Percentiles rank a stretch among this genome's conserved stretches.
Conservation (phyloP, 2,797 vertebrate species). For the Bradypodion ventrale region DNA sequence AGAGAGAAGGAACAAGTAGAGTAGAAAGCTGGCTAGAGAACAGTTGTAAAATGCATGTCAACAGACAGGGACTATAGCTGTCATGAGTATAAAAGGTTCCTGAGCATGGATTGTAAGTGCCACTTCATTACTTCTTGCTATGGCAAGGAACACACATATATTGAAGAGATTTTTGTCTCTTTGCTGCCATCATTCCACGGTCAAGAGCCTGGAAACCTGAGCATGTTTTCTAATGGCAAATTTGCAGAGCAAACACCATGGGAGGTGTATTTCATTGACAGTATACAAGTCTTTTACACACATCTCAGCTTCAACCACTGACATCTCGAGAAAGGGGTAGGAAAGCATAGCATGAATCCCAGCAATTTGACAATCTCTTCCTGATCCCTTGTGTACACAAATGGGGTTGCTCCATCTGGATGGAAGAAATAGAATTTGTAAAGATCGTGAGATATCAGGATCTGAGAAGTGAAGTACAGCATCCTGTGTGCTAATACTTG, state of each 20-base stretch:
- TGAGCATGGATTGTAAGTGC: conserved; percentile 25
- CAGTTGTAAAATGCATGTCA: conserved; percentile 64
- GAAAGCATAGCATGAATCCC: too few species aligned
- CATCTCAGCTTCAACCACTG: too few species aligned
- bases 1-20: conserved; percentile 29
- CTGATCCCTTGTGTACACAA: too few species aligned
- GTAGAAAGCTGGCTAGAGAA: conserved; percentile 56
- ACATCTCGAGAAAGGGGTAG: too few species aligned
- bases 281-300: too few species aligned
- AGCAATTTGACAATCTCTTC: too few species aligned
- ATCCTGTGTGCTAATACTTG: too few species aligned
- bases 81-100: conserved; percentile 49
- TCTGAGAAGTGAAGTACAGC: too few species aligned
- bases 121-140: conserved; percentile 5
- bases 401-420: too few species aligned
- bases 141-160: background rate
- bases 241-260: background rate
- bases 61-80: conserved; percentile 70
- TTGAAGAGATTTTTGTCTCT: background rate
- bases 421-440: too few species aligned
- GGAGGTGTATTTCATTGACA: too few species aligned
- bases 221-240: accelerated
- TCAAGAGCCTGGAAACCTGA: background rate
- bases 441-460: too few species aligned
- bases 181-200: background rate